Evolutionary conservation across 1,140 invertebrate genomes (phyloP), one percentile per base, ranked within the genome.

Genomic region (Ceratoteleas bidentatus): DNA sequence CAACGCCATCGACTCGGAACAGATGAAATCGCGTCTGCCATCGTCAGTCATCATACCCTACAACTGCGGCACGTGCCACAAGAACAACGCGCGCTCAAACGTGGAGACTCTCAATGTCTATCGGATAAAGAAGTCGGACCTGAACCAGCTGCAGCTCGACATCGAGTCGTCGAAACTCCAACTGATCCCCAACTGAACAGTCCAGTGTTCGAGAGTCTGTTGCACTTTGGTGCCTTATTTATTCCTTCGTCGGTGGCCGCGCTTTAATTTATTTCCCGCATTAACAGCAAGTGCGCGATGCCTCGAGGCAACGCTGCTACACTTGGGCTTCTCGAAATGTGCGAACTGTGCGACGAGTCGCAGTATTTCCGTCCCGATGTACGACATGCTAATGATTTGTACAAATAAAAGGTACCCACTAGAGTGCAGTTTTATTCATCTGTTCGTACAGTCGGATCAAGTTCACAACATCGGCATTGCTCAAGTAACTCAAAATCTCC

Each of bases 401-500:
- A 64, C 3, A 74, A 75, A 75, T 75, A 75, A 68, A 68, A 56
- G 16, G 61, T 52, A 52, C 3, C 32, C 34, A 32, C 32, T 3
- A 57, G 40, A 47, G 0, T 36, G 15, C 54, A 38, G 52, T 11
- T 38, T 36, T 64, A 13, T 68, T 33, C 7, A 47, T 38, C 38
- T 56, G 13, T 3, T 75, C 16, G 15, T 62, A 76, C 11, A 79
- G n/a, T 62, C 57, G 50, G 49, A 75, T 79, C 14, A 83, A 40
- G 36, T 72, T 79, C 2, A 50, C 11, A 45, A 83, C 70, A 57
- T 83, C 81, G n/a, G 4, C 13, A 61, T 83, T 79, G 11, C 8
- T 53, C 47, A 78, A 79, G 49, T 74, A 79, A 66, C 33, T 58
- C 9, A 75, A 79, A 49, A 84, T 75, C 43, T 76, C 49, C 66